These are phyloP conservation scores for Pseudolaguvia tuberculata DNA, from an alignment of 2,113 vertebrate genomes.

Conservation along the genomic window DNA sequence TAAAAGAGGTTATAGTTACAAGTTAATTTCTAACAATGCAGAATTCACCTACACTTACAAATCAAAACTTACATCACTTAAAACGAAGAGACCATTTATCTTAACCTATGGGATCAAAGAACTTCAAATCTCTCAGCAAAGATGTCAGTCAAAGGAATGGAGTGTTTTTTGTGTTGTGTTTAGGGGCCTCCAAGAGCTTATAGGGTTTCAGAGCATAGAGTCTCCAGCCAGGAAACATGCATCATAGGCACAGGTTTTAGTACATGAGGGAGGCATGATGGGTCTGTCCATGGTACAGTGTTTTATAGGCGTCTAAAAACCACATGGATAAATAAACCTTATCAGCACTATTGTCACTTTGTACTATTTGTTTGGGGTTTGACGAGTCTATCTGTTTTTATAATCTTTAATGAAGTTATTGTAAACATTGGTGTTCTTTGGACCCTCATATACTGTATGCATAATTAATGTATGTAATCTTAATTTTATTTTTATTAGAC, in stretches of 20 bases:
- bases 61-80: constrained; percentile 20
- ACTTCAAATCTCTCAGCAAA: constrained; percentile 30
- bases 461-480: background rate
- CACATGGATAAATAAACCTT: constrained; percentile 50
- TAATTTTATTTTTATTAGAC: background rate
- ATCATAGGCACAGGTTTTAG: constrained; percentile 38
- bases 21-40: constrained; percentile 18
- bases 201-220: constrained; percentile 41
- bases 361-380: background rate
- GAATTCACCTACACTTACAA: constrained; percentile 1
- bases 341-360: constrained; percentile 29
- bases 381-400: background rate
- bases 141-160: constrained; percentile 32
- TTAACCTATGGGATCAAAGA: constrained; percentile 28
- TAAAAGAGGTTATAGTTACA: constrained; percentile 4
- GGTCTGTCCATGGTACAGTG: constrained; percentile 21
- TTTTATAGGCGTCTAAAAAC: constrained; percentile 51
- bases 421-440: too few species aligned
- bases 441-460: background rate
- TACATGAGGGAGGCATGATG: constrained; percentile 31
- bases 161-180: constrained; percentile 45
- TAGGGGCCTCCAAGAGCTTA: constrained; percentile 43
- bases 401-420: background rate
- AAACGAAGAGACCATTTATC: constrained; percentile 15
- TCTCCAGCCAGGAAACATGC: constrained; percentile 36